Evolutionary conservation across 2,113 vertebrate genomes (phyloP), one percentile per base, ranked within the genome.

Genomic region (Oreochromis niloticus): DNA sequence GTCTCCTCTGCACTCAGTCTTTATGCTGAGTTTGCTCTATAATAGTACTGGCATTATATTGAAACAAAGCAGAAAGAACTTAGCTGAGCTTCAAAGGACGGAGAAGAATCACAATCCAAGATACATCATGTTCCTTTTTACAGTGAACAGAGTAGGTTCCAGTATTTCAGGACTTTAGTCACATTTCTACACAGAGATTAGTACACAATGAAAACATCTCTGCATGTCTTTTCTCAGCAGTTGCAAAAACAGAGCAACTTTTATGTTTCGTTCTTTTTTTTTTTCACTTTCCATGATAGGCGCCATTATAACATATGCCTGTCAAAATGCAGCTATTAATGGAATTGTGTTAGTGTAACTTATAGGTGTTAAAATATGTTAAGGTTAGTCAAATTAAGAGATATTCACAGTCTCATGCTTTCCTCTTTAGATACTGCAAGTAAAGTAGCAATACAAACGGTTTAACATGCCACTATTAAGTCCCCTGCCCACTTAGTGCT

Each of bases 301-400:
- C 22, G 1, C 68, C 9, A 16, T 73, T 10, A 46, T 46, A 43
- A 46, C 22, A 24, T 17, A 9, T 71, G 7, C 13, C 66, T 43
- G 13, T 46, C 22, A 73, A 27, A 73, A 27, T 46, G 22, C 0
- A 27, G 0, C 41, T 0, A 46, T 73, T 73, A 73, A 17, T 27
- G 39, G 22, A 27, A 0, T 13, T 17, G 39, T 46, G 39, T 73
- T 73, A 43, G 66, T 71, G 5, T 39, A 39, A 39, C 39, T 66
- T 66, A 39, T 22, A 66, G 13, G 10, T 39, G 61, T 66, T 66
- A 39, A 66, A 39, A 66, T 39, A 8, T 66, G 61, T 66, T 22
- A 2, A 27, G 8, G 39, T 71, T 71, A 46, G 39, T 43, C 39
- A 27, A 46, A 73, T 73, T 46, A 46, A 73, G 24, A 73, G 14